A percentile compares a stretch with the other conserved stretches of the same genome.
Evolutionary conservation across 2,797 vertebrate species (phyloP).

Genomic region (Peromyscus eremicus): DNA sequence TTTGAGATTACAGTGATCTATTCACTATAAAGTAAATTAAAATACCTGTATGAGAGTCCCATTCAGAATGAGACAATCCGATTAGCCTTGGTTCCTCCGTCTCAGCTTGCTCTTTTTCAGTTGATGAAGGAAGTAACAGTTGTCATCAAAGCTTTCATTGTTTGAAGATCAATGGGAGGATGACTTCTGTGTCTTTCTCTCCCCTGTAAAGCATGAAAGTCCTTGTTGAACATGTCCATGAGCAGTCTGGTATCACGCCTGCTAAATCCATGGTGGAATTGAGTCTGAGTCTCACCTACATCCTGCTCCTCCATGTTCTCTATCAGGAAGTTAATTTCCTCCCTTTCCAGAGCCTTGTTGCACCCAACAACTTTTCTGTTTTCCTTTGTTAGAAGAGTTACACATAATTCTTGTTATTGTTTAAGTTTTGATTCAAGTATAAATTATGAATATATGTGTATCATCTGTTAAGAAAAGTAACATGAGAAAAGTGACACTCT

Average conservation of each 20-base stretch:
- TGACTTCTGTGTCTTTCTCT: conserved; percentile 46
- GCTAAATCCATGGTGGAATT: neutral
- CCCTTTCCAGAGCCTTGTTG: neutral
- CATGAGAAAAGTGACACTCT: too few species aligned
- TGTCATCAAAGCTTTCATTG: conserved; percentile 71
- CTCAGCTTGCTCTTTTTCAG: conserved; percentile 74
- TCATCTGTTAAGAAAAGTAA: conserved; percentile 29
- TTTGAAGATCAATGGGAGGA: conserved; percentile 71
- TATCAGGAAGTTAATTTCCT: conserved; percentile 53
- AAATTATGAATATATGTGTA: neutral
- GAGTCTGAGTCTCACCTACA: neutral
- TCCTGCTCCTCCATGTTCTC: conserved; percentile 44
- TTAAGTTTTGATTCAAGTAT: neutral
- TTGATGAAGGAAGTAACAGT: conserved; percentile 61
- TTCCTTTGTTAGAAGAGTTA: conserved; percentile 40
- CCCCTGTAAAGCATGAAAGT: conserved; percentile 35
- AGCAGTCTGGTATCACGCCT: neutral
- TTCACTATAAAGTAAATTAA: neutral
- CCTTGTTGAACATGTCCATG: conserved; percentile 5
- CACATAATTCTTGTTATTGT: neutral
- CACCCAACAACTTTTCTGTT: conserved; percentile 62
- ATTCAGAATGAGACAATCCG: conserved; percentile 20
- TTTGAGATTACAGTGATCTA: neutral
- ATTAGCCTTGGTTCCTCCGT: conserved; percentile 51
- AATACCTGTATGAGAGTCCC: neutral